Evolutionary conservation across 1,140 invertebrate genomes (phyloP).

Genomic region (Drosophila trapezifrons): DNA sequence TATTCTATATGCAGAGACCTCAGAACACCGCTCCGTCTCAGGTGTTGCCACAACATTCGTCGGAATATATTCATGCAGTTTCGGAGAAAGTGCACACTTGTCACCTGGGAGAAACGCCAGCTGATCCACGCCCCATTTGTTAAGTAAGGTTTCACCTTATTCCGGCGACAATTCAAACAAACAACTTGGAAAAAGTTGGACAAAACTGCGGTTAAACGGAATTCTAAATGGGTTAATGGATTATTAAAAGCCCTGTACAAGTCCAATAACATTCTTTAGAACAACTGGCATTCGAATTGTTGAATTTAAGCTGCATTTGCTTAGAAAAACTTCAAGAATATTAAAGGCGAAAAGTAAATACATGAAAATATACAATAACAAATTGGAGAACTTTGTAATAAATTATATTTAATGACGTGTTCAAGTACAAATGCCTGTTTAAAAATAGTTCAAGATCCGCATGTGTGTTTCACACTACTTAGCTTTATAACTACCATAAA

Average conservation of each 20-base stretch:
- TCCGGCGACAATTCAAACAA: too few relatives aligned
- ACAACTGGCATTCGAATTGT: not conserved
- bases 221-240: conserved; percentile 2
- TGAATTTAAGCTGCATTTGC: too few relatives aligned
- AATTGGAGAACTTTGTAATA: not conserved
- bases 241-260: not conserved
- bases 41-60: conserved; percentile 3
- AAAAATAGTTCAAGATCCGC: conserved; percentile 7
- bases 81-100: conserved; percentile 68
- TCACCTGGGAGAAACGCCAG: conserved; percentile 56
- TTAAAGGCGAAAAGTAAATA: too few relatives aligned
- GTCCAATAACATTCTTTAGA: not conserved
- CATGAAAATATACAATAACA: not conserved
- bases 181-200: not conserved
- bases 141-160: conserved; percentile 6
- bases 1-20: conserved; percentile 25
- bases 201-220: not conserved
- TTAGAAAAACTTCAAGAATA: not conserved
- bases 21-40: conserved; percentile 4
- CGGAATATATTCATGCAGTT: conserved; percentile 70
- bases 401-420: conserved; percentile 4
- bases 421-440: not conserved
- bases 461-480: conserved; percentile 7
- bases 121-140: conserved; percentile 29
- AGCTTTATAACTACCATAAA: conserved; percentile 6